These are phyloP conservation scores for Eriosoma lanigerum DNA, from an alignment of 1,140 invertebrate genomes.

Conservation along the genomic window DNA sequence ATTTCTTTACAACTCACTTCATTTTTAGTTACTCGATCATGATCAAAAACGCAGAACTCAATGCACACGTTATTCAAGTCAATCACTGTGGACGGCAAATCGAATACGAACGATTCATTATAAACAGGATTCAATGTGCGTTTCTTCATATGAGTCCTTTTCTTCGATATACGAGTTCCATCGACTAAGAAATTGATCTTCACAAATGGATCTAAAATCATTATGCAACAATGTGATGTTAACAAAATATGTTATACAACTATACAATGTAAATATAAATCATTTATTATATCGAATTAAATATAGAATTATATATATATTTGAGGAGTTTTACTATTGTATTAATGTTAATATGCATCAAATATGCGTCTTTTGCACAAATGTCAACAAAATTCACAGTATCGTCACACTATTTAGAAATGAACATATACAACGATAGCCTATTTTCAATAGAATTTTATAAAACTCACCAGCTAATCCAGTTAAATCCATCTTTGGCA, in stretches of 20 bases:
- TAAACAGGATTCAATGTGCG: conserved; percentile 96
- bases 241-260: too few relatives aligned
- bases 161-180: conserved; percentile 96
- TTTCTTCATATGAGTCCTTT: conserved; percentile 99
- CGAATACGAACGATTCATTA: conserved; percentile 94
- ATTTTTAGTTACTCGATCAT: conserved; percentile 97
- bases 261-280: too few relatives aligned
- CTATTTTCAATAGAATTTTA: background rate
- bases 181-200: conserved; percentile 97
- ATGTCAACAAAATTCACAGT: too few relatives aligned
- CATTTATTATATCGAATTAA: too few relatives aligned
- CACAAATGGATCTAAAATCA: conserved; percentile 76
- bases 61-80: conserved; percentile 86
- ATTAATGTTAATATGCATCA: too few relatives aligned
- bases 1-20: conserved; percentile 66
- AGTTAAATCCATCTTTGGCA: conserved; percentile 94
- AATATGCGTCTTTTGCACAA: too few relatives aligned
- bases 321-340: too few relatives aligned
- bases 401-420: too few relatives aligned
- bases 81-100: conserved; percentile 75
- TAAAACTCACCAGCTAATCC: conserved; percentile 71
- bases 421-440: too few relatives aligned
- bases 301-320: too few relatives aligned
- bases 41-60: conserved; percentile 91
- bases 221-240: too few relatives aligned